Base-by-base conservation (phyloP, 2,113 vertebrate species). In the Notothenia rossii region DNA sequence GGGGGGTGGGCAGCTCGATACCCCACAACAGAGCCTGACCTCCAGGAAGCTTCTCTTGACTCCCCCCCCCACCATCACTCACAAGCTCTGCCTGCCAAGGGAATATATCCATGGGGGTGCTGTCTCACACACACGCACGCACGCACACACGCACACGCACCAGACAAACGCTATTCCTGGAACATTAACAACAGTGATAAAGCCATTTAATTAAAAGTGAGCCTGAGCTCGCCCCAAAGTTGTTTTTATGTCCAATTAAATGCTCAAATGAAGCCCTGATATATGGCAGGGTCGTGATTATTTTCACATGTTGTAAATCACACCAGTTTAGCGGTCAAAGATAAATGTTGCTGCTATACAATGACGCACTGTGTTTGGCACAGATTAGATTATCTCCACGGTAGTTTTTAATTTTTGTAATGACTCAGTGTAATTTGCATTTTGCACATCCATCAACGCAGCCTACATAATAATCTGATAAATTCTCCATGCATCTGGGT, bases 181-280 rank as follows among this genome's bases (percentile, higher is more conserved):
- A 82, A 83, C 79, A 81, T 81, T 90, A 86, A 80, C 50, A 77
- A 86, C 86, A 74, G 71, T 69, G 64, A 88, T 90, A 89, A 93
- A 92, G 74, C 62, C 62, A 76, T 92, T 91, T 94, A 90, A 94
- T 93, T 93, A 91, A 86, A 90, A 77, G 80, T 86, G 70, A 86
- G 61, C 45, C 68, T 10, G 54, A 20, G 75, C 70, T 76, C 0
- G 25, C 63, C 64, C 79, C 68, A 71, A 75, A 83, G 83, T 78
- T 88, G 67, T 80, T 84, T 91, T 89, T 68, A 77, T 81, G 74
- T 83, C 88, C 81, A 88, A 86, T 89, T 82, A 89, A 83, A 86
- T 77, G 85, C 60, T 76, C 59, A 86, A 75, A 79, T 77, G 77
- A 81, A 77, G 48, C 79, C 81, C 79, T 83, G 75, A 84, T 74